Conservation (phyloP, 2,113 vertebrate species). For the Mellivora capensis region DNA sequence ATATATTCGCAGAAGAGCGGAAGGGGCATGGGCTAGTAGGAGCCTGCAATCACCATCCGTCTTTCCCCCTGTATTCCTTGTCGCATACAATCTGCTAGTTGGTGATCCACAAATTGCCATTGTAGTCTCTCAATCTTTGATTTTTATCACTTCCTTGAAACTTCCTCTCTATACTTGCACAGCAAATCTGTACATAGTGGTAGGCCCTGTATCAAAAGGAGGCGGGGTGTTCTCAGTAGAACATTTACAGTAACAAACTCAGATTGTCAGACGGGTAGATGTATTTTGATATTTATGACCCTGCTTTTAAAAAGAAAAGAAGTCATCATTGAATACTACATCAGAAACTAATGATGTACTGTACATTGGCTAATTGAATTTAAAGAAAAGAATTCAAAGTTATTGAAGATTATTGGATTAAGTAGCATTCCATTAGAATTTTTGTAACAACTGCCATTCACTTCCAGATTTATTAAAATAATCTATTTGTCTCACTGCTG, state of each 20-base stretch:
- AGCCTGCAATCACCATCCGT: not conserved
- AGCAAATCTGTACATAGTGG: not conserved
- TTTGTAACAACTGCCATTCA: not conserved
- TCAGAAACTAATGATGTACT: too few relatives aligned
- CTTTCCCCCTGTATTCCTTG: not conserved
- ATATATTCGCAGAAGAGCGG: not conserved
- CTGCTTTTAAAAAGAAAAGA: not conserved
- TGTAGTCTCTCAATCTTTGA: not conserved
- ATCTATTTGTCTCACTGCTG: not conserved
- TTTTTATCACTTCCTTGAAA: constrained; percentile 51
- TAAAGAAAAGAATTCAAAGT: not conserved
- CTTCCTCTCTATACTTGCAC: constrained; percentile 23
- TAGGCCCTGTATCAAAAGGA: not conserved
- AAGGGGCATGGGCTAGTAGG: not conserved
- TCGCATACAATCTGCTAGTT: not conserved
- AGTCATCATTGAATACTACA: not conserved
- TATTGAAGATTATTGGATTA: not conserved
- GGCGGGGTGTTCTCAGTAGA: not conserved
- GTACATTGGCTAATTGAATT: too few relatives aligned
- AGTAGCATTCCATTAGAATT: constrained; percentile 20
- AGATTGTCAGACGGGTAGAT: not conserved
- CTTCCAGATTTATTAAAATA: constrained; percentile 27
- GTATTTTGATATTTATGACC: not conserved
- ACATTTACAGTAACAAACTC: not conserved
- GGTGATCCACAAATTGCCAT: not conserved